These are phyloP conservation scores for Chironomus riparius DNA, from an alignment of 2,888 invertebrate genomes.

Conservation along the genomic window DNA sequence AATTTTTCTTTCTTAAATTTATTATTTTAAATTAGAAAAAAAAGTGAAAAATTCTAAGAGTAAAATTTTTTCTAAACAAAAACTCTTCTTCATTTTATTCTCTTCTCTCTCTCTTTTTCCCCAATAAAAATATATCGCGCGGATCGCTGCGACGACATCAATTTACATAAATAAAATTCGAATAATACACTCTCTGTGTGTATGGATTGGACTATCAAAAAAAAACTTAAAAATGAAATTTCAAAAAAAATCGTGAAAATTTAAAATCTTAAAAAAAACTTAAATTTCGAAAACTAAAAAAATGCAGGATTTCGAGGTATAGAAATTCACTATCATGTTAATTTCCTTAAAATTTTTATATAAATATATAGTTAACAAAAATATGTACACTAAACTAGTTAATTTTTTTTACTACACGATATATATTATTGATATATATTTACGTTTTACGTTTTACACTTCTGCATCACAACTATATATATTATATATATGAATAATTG, in stretches of 20 bases:
- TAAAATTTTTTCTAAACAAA: not conserved
- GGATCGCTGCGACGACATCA: slow-evolving; percentile 39
- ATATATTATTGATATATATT: not conserved
- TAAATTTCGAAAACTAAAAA: slow-evolving; percentile 1
- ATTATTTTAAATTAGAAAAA: too few relatives aligned
- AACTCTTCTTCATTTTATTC: not conserved
- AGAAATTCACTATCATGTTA: slow-evolving; percentile 29
- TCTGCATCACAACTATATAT: slow-evolving; percentile 18
- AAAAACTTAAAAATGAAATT: slow-evolving; percentile 6
- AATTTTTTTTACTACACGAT: not conserved
- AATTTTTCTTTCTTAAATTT: not conserved
- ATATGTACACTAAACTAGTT: slow-evolving; percentile 19
- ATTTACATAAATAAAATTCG: not conserved
- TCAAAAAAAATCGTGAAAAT: not conserved
- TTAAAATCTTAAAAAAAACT: not conserved
- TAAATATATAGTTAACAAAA: not conserved
- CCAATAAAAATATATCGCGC: slow-evolving; percentile 30
- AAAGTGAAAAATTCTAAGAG: not conserved
- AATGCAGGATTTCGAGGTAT: slow-evolving; percentile 44
- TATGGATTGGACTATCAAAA: slow-evolving; percentile 33
- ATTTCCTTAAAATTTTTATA: not conserved
- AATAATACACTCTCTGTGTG: slow-evolving; percentile 1
- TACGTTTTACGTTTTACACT: slow-evolving; percentile 21
- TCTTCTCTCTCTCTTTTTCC: not conserved
- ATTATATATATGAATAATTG: too few relatives aligned